phyloP scores from a whole-genome alignment of 1,140 invertebrate species.

The Dendrolimus kikuchii region DNA sequence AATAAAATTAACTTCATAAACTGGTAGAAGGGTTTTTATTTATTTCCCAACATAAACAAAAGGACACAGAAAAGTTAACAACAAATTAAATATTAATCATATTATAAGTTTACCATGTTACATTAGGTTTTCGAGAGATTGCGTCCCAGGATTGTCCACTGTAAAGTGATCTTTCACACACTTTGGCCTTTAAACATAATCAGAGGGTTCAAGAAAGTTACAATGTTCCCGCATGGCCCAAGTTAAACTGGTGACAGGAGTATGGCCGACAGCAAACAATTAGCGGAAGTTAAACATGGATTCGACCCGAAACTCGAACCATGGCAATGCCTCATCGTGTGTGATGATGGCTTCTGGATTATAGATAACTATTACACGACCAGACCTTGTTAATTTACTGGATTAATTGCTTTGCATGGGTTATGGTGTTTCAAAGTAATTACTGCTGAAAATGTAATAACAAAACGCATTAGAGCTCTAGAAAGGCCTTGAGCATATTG shows the following conservation, averaged over 20 bases:
- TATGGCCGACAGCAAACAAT: conserved; percentile 32
- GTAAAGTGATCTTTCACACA: conserved; percentile 4
- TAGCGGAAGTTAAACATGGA: conserved; percentile 41
- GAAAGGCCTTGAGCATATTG: no score
- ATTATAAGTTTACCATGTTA: conserved; percentile 31
- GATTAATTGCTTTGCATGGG: no score
- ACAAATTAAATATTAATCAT: conserved; percentile 37
- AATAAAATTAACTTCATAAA: no score
- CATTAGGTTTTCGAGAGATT: conserved; percentile 26
- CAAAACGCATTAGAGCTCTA: no score
- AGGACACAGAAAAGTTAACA: conserved; percentile 3
- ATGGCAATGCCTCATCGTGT: conserved; percentile 26
- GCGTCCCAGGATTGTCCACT: conserved; percentile 11
- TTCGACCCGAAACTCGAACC: conserved; percentile 27
- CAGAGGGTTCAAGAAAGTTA: no score
- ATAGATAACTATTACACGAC: conserved; percentile 4
- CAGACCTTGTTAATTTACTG: no score
- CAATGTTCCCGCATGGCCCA: conserved; percentile 7
- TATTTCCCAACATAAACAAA: background rate
- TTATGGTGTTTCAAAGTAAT: no score
- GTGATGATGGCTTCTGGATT: conserved; percentile 9
- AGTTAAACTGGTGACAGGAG: conserved; percentile 16
- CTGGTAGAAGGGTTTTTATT: no score
- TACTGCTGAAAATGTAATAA: no score
- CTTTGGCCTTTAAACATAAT: no score